Evolutionary conservation across 1,140 invertebrate species (phyloP), one percentile per base, ranked within the genome.

Genomic region (Dinothrombium tinctorium): DNA sequence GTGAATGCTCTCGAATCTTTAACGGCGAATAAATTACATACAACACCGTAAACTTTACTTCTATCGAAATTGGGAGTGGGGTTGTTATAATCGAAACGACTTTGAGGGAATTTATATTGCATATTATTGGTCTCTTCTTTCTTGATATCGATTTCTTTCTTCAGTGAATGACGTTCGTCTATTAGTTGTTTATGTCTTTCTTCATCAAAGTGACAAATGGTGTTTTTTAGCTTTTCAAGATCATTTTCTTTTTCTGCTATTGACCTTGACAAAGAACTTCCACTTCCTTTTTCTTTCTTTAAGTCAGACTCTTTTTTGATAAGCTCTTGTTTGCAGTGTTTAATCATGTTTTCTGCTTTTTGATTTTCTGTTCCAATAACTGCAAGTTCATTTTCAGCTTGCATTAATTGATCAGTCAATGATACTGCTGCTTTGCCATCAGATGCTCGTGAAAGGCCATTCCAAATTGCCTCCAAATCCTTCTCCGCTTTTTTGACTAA

Each of bases 391-490:
- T 73, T 68, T 50, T 79, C 76, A 0, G 76, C 75, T 17, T 41
- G 43, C 50, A 86, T 86, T 1, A 90, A 60, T 54, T 90, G 82
- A 47, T 89, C 79, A 54, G 82, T 75, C 15, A 92, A 60, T 2
- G 46, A 33, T 4, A 83, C 83, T n/a, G 76, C 69, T 41, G 73
- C 72, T 55, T 74, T 67, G 12, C 83, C 81, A 50, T 72, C 71
- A n/a, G 75, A 73, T 42, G 71, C 74, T 20, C 72, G 69, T 23
- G 83, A 70, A 33, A 79, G 59, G 19, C 86, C 86, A 19, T 75
- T 65, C 54, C 69, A 79, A 6, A 87, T 70, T 40, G 81, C 81
- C 51, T 90, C 72, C 47, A 74, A 79, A 38, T 69, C 68, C 37
- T 73, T 71, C 58, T 87, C 73, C 0, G 82, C 80, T 28, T 66